Evolutionary conservation across 30 jellyfish, hydroid and myxozoan genomes (phyloP), one percentile per base, ranked within the genome.

Genomic region (Hydractinia echinata): DNA sequence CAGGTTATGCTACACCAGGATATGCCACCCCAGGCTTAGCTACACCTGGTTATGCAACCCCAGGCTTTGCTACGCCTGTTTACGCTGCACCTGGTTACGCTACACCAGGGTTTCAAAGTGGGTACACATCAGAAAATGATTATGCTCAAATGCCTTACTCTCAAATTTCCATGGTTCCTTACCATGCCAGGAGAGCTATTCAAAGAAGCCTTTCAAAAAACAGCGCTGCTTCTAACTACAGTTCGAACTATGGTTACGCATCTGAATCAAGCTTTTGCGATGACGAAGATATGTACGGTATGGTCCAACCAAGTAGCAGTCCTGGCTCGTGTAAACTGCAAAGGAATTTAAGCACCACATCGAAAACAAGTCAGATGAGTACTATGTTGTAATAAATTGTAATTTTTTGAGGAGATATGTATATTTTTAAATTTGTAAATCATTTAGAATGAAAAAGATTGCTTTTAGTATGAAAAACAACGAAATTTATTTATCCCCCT

Each of bases 51-150:
- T 55, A 76, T 54, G 53, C 84, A 6, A 51, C 77, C 0, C 76
- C 84, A 19, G 84, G 84, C 30, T 76, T 48, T 53, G 81, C 51
- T 9, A 76, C 84, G 15, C 84, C 84, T 18, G 84, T 48, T 14
- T 76, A 76, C 50, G 84, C 76, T 10, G 54, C 84, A 20, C 84
- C 84, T 6, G 84, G 73, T 49, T 53, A 76, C 48, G 84, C 76
- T 21, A 76, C 84, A 15, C 84, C 84, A 20, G 54, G 20, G 18
- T 51, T 72, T 7, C 81, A 72, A 30, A 71, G 60, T 71, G 81
- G 81, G 50, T 71, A 71, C n/a, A n/a, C 81, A 6, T 71, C 81
- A 30, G 81, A 71, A 71, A n/a, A 50, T 71, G 81, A 71, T 71
- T 71, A 71, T 19, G 81, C 60, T 7, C 60, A 71, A 20, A 0